Evolutionary conservation across 2,113 vertebrate species (phyloP), one percentile per base, ranked within the genome.

Genomic region (Vicugna pacos): DNA sequence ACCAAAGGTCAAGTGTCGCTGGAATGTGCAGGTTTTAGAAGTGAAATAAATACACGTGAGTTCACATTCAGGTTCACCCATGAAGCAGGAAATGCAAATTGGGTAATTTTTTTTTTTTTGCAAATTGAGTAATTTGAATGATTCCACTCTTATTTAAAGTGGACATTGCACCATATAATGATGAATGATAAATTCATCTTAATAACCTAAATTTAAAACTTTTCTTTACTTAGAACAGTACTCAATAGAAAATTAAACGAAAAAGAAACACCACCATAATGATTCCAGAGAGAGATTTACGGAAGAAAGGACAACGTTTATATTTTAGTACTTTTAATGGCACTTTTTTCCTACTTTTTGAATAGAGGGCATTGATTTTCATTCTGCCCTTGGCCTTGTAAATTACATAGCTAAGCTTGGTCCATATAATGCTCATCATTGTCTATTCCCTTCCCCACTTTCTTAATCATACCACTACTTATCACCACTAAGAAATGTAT

Each of bases 1-100:
- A 30, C 0, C 8, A 22, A 58, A 56, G 17, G 30, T 17, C 6
- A 69, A 38, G n/a, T 28, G 24, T 35, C 2, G 0, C 17, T 4
- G 48, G 28, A 67, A 76, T 15, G 8, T 0, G 3, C 16, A 4
- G 1, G 4, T 58, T 7, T 35, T 22, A 46, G 42, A 76, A 42
- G 62, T 17, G 26, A 62, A 70, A 75, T 24, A 4, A 62, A 75
- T 26, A 17, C 35, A 54, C 10, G 35, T 5, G 30, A 46, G 48
- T 38, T 89, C 6, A 88, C 56, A n/a, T 22, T 24, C 32, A 42
- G 26, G 26, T 13, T 26, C 35, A 14, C 50, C 6, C 11, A 60
- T n/a, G 24, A 60, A 46, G 16, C 6, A 62, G 30, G 22, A 89
- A 91, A 32, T 42, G 19, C 9, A 32, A 50, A 62, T 5, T n/a